Percentiles rank a stretch among this genome's conserved stretches.
phyloP scores from a whole-genome alignment of 1,140 invertebrate genomes.

The Oncopodura yosiiana region DNA sequence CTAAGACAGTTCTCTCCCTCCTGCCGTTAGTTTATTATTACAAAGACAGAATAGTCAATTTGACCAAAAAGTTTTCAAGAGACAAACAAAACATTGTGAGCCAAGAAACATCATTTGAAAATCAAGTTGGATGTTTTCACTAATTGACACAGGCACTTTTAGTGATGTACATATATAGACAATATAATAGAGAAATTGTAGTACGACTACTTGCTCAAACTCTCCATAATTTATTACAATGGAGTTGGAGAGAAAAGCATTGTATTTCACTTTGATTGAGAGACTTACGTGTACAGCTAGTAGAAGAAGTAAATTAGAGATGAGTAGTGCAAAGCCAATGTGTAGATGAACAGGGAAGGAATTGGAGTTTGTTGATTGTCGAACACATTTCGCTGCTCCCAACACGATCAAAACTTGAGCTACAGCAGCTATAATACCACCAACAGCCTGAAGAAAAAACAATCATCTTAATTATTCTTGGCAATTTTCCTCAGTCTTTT shows the following conservation, averaged over 20 bases:
- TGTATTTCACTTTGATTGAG: too few relatives aligned
- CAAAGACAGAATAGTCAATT: too few relatives aligned
- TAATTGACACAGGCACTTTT: too few relatives aligned
- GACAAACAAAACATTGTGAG: too few relatives aligned
- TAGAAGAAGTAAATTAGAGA: constrained; percentile 33
- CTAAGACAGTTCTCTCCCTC: too few relatives aligned
- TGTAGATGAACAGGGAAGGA: constrained; percentile 30
- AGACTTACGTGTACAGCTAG: constrained; percentile 35
- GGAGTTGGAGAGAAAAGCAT: background rate
- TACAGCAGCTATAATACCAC: constrained; percentile 33
- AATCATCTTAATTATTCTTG: background rate
- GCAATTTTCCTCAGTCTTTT: background rate
- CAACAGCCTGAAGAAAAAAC: constrained; percentile 29
- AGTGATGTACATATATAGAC: too few relatives aligned
- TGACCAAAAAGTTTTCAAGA: too few relatives aligned
- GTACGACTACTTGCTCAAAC: too few relatives aligned
- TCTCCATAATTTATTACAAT: background rate
- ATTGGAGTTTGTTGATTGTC: constrained; percentile 7
- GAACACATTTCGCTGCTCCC: constrained; percentile 32
- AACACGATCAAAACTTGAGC: constrained; percentile 35
- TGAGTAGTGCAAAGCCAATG: constrained; percentile 33
- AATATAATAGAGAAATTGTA: too few relatives aligned
- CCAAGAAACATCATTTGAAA: too few relatives aligned
- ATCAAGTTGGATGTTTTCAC: too few relatives aligned
- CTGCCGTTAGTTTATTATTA: too few relatives aligned